These are phyloP conservation scores for Synergus itoensis DNA, from an alignment of 2,888 invertebrate species.

Conservation along the genomic window DNA sequence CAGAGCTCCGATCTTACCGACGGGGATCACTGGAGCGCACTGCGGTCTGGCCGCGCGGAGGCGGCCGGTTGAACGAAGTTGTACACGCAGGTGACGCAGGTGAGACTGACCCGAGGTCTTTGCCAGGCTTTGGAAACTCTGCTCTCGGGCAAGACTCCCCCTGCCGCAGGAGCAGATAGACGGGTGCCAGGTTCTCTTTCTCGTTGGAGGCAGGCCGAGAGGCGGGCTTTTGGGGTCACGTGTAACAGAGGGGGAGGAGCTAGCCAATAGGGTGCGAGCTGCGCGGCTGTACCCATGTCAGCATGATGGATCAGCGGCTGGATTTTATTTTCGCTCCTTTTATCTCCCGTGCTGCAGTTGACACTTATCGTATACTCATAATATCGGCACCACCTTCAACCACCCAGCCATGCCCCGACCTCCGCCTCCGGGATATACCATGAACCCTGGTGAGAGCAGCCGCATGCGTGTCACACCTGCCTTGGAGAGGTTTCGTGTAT, in stretches of 20 bases:
- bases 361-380: slow-evolving; percentile 72
- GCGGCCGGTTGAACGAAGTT: slow-evolving; percentile 54
- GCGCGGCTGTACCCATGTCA: slow-evolving; percentile 68
- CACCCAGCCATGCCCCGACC: slow-evolving; percentile 55
- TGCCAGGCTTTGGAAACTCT: slow-evolving; percentile 53
- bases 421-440: slow-evolving; percentile 53
- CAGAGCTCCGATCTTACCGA: slow-evolving; percentile 39
- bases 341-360: slow-evolving; percentile 77
- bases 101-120: slow-evolving; percentile 65
- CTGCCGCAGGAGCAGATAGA: slow-evolving; percentile 46
- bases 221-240: slow-evolving; percentile 62
- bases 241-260: slow-evolving; percentile 68
- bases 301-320: slow-evolving; percentile 75
- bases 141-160: slow-evolving; percentile 56
- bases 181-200: slow-evolving; percentile 51
- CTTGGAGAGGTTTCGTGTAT: slow-evolving; percentile 59
- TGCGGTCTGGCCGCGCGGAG: slow-evolving; percentile 52
- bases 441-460: slow-evolving; percentile 51
- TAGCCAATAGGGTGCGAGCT: slow-evolving; percentile 66
- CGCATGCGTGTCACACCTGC: slow-evolving; percentile 69
- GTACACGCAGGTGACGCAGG: slow-evolving; percentile 67
- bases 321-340: slow-evolving; percentile 76
- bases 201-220: slow-evolving; percentile 51
- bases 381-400: slow-evolving; percentile 62
- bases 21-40: slow-evolving; percentile 49